Percentiles rank a stretch among this genome's conserved stretches.
These are phyloP conservation scores for Allophyes oxyacanthae DNA, from an alignment of 2,888 invertebrate species.

Conservation along the genomic window DNA sequence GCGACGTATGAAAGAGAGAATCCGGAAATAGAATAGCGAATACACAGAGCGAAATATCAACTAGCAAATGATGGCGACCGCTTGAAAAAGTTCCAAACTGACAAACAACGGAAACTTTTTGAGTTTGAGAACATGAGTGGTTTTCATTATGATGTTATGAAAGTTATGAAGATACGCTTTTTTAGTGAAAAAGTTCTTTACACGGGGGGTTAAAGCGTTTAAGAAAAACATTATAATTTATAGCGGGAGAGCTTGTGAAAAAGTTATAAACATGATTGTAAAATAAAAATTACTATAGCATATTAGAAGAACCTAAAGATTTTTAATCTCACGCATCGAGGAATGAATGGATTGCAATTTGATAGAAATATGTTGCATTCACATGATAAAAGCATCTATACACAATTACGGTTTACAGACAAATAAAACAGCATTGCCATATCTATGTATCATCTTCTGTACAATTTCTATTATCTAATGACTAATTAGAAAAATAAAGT, in stretches of 20 bases:
- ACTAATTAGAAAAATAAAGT: no score
- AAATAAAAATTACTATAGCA: no score
- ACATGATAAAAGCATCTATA: no score
- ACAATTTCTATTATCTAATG: no score
- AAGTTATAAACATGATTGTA: background rate
- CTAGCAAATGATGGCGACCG: slow-evolving; percentile 36
- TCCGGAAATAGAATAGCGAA: slow-evolving; percentile 63
- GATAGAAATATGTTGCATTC: no score
- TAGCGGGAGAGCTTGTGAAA: background rate
- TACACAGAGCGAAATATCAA: slow-evolving; percentile 51
- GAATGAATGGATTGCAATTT: no score
- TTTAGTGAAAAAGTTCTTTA: background rate
- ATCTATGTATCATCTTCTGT: no score
- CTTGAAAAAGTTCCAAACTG: slow-evolving; percentile 32
- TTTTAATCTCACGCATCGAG: no score
- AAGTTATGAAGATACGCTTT: slow-evolving; percentile 14
- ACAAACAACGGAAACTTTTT: slow-evolving; percentile 24
- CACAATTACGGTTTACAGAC: no score
- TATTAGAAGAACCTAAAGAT: no score
- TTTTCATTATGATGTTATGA: slow-evolving; percentile 28
- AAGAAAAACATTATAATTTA: background rate
- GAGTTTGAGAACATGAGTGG: slow-evolving; percentile 20
- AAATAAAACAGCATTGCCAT: no score
- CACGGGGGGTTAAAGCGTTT: background rate
- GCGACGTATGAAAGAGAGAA: slow-evolving; percentile 51